A percentile compares a stretch with the other conserved stretches of the same genome.
phyloP scores from a whole-genome alignment of 2,888 invertebrate genomes.

The Scrobipalpa costella region DNA sequence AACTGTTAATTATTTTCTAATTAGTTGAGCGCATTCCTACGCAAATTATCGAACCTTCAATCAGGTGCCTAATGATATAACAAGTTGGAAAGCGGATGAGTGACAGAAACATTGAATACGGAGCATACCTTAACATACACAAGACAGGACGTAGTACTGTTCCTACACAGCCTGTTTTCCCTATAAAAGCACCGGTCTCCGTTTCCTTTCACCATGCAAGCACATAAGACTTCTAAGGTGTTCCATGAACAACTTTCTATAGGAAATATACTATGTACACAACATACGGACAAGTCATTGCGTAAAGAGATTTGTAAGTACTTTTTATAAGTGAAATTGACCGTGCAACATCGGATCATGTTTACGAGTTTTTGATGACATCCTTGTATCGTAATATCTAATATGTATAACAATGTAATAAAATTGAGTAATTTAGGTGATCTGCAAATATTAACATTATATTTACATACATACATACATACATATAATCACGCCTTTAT shows the following conservation, averaged over 20 bases:
- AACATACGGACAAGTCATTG: constrained; percentile 3
- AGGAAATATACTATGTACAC: constrained; percentile 20
- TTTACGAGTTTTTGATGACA: constrained; percentile 23
- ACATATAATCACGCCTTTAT: no score
- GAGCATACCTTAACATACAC: background rate
- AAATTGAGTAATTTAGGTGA: no score
- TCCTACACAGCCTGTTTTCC: background rate
- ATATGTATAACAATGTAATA: background rate
- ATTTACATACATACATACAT: no score
- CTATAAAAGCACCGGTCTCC: constrained; percentile 13
- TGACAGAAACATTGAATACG: background rate
- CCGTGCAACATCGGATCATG: constrained; percentile 12
- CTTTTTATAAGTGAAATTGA: constrained; percentile 15
- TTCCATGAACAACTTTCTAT: constrained; percentile 21
- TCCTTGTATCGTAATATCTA: background rate
- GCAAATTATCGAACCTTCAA: constrained; percentile 2
- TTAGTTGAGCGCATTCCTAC: constrained; percentile 10
- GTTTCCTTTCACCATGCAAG: constrained; percentile 16
- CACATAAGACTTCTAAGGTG: constrained; percentile 6
- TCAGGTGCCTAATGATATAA: constrained; percentile 13
- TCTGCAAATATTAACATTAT: no score
- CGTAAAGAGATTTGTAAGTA: constrained; percentile 4
- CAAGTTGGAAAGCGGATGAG: background rate
- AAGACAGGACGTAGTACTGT: constrained; percentile 1
- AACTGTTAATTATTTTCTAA: constrained; percentile 1